Evolutionary conservation across 1,140 invertebrate genomes (phyloP).

Genomic region (Sminthurides bifidus): DNA sequence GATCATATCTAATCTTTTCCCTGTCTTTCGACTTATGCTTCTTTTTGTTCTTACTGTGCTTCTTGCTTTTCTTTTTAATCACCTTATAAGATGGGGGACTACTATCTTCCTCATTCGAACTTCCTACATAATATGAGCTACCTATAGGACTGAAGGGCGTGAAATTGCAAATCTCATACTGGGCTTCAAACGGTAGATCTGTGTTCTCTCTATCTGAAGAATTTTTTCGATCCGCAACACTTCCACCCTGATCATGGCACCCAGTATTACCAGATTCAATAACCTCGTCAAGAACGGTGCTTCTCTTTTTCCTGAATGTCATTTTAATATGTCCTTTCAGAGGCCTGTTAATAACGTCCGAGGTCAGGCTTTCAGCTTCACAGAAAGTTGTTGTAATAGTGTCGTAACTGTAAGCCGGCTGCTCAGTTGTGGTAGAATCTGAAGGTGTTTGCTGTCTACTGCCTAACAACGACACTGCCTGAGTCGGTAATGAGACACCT

Average conservation of each 20-base stretch:
- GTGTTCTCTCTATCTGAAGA: constrained; percentile 17
- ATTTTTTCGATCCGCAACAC: constrained; percentile 4
- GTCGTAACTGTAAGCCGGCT: no score
- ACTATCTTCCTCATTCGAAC: not conserved
- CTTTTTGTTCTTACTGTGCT: constrained; percentile 25
- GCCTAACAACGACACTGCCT: no score
- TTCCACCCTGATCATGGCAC: constrained; percentile 38
- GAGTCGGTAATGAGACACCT: no score
- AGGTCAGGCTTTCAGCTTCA: no score
- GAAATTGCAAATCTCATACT: constrained; percentile 31
- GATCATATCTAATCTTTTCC: constrained; percentile 19
- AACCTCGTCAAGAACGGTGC: constrained; percentile 68
- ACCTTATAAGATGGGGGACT: constrained; percentile 31
- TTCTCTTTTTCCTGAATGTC: constrained; percentile 70
- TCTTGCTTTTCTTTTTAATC: constrained; percentile 49
- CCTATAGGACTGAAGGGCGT: constrained; percentile 11
- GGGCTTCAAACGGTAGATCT: constrained; percentile 3
- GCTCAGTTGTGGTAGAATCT: no score
- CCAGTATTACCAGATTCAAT: constrained; percentile 62
- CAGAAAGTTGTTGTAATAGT: no score
- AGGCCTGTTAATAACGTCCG: constrained; percentile 1
- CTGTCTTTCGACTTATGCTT: constrained; percentile 45
- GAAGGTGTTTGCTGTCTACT: no score
- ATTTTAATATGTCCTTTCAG: constrained; percentile 35
- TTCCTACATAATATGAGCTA: constrained; percentile 8